Conservation (phyloP, 2,113 vertebrate species). For the Uropsilus gracilis region DNA sequence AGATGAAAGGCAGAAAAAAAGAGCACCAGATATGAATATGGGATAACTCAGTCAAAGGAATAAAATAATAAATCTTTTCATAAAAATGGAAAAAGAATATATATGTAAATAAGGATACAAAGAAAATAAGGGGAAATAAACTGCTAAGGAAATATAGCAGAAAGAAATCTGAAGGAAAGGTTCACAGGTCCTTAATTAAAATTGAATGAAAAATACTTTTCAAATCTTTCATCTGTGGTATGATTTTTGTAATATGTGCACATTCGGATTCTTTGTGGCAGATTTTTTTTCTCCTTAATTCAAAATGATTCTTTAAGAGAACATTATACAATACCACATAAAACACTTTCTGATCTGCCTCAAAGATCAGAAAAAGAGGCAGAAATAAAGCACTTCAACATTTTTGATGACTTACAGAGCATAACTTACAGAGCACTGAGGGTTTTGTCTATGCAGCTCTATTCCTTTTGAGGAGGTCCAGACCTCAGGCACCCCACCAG, state of each 20-base stretch:
- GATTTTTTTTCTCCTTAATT: constrained; percentile 11
- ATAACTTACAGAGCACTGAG: neutral
- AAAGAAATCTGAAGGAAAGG: neutral
- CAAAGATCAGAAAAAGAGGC: neutral
- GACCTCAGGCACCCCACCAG: neutral
- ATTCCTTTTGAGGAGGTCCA: neutral
- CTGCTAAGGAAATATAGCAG: neutral
- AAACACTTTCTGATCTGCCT: constrained; percentile 32
- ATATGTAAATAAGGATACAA: neutral
- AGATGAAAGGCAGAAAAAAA: neutral
- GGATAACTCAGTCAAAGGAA: neutral
- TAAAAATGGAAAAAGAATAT: constrained; percentile 12
- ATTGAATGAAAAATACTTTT: neutral
- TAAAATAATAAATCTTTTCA: neutral
- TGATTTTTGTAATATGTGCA: constrained; percentile 21
- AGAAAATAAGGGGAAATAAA: constrained; percentile 37
- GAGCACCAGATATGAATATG: neutral
- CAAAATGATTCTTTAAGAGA: constrained; percentile 30
- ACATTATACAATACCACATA: neutral
- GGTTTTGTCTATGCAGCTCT: neutral
- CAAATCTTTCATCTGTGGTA: neutral
- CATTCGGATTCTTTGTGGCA: neutral
- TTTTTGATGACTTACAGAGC: neutral
- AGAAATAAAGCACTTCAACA: neutral
- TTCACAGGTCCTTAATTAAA: neutral